Conservation (phyloP, 2,888 invertebrate genomes). For the Drosophila conformis region DNA sequence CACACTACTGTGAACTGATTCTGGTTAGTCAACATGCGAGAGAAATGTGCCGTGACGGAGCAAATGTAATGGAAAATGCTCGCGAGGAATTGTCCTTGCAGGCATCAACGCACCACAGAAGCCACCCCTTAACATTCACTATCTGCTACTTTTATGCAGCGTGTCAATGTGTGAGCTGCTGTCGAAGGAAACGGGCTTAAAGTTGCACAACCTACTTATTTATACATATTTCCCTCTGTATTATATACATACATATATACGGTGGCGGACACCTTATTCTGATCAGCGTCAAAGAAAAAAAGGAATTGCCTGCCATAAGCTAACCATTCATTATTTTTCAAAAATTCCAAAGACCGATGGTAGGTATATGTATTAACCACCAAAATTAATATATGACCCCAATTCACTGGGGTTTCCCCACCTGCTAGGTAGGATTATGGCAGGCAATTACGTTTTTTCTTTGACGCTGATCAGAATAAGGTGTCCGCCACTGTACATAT, state of each 20-base stretch:
- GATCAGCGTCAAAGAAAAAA: no score
- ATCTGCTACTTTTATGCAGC: conserved; percentile 70
- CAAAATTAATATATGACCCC: no score
- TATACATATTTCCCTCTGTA: conserved; percentile 5
- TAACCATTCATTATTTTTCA: no score
- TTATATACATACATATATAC: not conserved
- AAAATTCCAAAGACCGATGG: no score
- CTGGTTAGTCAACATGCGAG: conserved; percentile 68
- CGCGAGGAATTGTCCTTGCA: conserved; percentile 29
- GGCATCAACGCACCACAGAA: conserved; percentile 2
- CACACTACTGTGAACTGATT: conserved; percentile 1
- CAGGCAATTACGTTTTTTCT: no score
- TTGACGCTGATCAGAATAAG: no score
- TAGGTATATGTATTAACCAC: no score
- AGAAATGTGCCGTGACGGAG: conserved; percentile 76
- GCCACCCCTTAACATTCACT: conserved; percentile 46
- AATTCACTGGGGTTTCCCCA: no score
- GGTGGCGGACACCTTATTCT: no score
- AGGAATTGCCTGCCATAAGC: no score
- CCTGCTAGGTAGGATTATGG: no score
- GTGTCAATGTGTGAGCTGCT: conserved; percentile 60
- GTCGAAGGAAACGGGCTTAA: conserved; percentile 48
- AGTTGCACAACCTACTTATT: conserved; percentile 48
- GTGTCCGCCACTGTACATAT: no score
- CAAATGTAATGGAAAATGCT: conserved; percentile 77